Evolutionary conservation across 2,888 invertebrate genomes (phyloP), one percentile per base, ranked within the genome.

Genomic region (Pseudococcus jackbeardsleyi): DNA sequence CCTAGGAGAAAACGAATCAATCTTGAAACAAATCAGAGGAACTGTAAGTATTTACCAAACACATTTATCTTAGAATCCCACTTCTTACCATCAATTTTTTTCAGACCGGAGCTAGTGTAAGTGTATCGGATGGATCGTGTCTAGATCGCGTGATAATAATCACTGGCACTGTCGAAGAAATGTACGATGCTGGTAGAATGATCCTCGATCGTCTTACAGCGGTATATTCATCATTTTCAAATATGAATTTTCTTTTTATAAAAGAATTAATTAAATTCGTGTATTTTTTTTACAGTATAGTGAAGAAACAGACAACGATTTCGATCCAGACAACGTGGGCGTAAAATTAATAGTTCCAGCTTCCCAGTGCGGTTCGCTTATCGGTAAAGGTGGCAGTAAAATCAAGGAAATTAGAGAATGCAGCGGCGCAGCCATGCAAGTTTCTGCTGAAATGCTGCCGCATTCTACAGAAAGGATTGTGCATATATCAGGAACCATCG

Each of bases 131-230:
- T 94, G 99, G 99, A 90, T 98, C 99, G 87, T 99, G 98, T 93
- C 99, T 99, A 89, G 99, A 99, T 93, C 94, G 99, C 91, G 99
- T 99, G 92, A 99, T 99, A 91, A 99, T 99, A 90, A 98, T 99
- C 91, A 99, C 99, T 90, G 99, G 99, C 91, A 96, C 97, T 91
- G 97, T 97, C 91, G 97, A 96, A 93, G 96, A 98, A 91, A 99
- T 99, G 92, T 98, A 97, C 93, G 98, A 98, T 94, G 99, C 99
- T 90, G 99, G 99, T 93, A 96, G 97, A 91, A 95, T 99, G 93
- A 99, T 99, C 92, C 99, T 98, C 94, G 98, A 98, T 93, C 99
- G 99, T 93, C 98, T 99, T 92, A 99, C 99, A 94, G 99, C 99
- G 95, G 98, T 98, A 93, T 92, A 79, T 59, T 15, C 22, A 54